Conservation (phyloP, 1,140 invertebrate species). For the Zaprionus ghesquierei region DNA sequence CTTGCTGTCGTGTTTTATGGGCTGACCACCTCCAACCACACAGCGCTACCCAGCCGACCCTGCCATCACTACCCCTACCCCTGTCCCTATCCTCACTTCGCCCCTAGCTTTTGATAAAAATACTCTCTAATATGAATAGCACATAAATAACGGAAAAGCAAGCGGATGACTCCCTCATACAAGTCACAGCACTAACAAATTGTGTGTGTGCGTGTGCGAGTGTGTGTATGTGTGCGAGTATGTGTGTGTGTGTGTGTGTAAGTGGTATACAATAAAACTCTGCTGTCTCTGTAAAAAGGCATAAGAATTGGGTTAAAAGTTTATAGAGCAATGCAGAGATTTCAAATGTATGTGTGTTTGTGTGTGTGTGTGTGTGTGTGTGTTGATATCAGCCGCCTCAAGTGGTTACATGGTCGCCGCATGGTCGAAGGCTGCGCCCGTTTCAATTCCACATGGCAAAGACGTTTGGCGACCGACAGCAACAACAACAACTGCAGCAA, state of each 20-base stretch:
- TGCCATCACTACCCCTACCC: background rate
- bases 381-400: conserved; percentile 60
- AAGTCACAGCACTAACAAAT: background rate
- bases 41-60: background rate
- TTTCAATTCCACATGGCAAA: conserved; percentile 50
- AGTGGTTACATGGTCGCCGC: conserved; percentile 73
- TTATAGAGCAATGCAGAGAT: conserved; percentile 77
- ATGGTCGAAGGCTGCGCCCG: conserved; percentile 75
- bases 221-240: background rate
- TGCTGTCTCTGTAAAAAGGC: conserved; percentile 73
- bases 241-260: conserved; percentile 21
- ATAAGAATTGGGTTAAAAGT: conserved; percentile 76
- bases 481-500: conserved; percentile 6
- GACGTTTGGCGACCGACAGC: conserved; percentile 7
- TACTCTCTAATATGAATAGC: conserved; percentile 34
- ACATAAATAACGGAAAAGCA: conserved; percentile 34
- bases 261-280: conserved; percentile 58
- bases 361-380: background rate
- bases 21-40: background rate
- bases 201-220: background rate
- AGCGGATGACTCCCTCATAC: conserved; percentile 22
- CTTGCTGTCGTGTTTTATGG: conserved; percentile 10
- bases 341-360: conserved; percentile 48
- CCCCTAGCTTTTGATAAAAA: conserved; percentile 20
- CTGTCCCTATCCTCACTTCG: background rate